Conservation (phyloP, 2,797 vertebrate species). For the Periophthalmus magnuspinnatus region DNA sequence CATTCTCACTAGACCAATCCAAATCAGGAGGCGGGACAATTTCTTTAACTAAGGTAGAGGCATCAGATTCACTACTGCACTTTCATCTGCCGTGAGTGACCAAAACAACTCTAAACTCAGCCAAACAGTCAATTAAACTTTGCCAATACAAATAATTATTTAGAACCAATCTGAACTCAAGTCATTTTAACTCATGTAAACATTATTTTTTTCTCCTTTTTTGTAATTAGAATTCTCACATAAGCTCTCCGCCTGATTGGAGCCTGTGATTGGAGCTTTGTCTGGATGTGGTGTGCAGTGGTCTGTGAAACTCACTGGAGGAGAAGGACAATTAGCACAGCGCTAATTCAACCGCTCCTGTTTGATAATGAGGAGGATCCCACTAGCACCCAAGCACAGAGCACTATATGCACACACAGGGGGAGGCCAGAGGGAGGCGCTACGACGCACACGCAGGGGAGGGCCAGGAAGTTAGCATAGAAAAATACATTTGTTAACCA, state of each 20-base stretch:
- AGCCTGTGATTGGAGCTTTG: slow-evolving; percentile 27
- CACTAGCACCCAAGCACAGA: slow-evolving; percentile 37
- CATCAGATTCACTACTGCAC: too few species aligned
- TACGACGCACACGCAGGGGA: too few species aligned
- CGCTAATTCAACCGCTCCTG: slow-evolving; percentile 47
- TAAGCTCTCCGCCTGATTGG: slow-evolving; percentile 28
- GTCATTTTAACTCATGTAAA: neutral
- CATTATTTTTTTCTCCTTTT: neutral
- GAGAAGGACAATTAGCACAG: slow-evolving; percentile 65
- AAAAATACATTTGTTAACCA: too few species aligned
- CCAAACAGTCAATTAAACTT: too few species aligned
- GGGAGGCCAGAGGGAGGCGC: neutral
- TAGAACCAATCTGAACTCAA: neutral
- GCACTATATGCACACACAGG: slow-evolving; percentile 22
- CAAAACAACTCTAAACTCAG: too few species aligned
- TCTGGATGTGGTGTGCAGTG: slow-evolving; percentile 24
- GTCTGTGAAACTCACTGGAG: slow-evolving; percentile 46
- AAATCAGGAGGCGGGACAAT: too few species aligned
- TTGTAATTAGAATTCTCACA: neutral
- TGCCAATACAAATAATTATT: neutral
- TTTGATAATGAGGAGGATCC: slow-evolving; percentile 50
- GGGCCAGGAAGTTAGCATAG: too few species aligned
- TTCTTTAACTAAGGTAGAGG: too few species aligned
- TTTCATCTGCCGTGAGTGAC: too few species aligned
- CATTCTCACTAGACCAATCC: too few species aligned